These are phyloP conservation scores for Drosophila mercatorum DNA, from an alignment of 2,888 invertebrate genomes.

Conservation along the genomic window DNA sequence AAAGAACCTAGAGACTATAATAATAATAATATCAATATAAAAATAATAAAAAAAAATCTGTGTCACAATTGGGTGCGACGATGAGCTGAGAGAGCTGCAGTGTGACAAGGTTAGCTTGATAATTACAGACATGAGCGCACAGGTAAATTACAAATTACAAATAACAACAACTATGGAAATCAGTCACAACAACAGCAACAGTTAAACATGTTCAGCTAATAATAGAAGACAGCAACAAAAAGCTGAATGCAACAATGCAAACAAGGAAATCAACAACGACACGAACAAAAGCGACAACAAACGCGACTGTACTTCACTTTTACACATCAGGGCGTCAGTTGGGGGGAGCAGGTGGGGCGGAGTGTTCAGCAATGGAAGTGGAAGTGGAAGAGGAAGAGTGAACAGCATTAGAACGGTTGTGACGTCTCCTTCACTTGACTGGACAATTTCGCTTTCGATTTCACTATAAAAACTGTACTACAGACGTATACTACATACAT, in stretches of 20 bases:
- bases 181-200: slow-evolving; percentile 25
- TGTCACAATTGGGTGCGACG: slow-evolving; percentile 38
- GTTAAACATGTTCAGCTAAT: slow-evolving; percentile 55
- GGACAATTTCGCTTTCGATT: slow-evolving; percentile 66
- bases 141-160: slow-evolving; percentile 60
- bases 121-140: slow-evolving; percentile 69
- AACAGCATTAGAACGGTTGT: slow-evolving; percentile 42
- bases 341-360: not conserved
- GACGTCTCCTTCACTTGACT: slow-evolving; percentile 36
- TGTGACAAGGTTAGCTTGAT: slow-evolving; percentile 70
- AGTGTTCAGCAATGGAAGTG: not conserved
- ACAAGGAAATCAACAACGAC: slow-evolving; percentile 66
- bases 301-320: slow-evolving; percentile 66
- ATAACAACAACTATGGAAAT: slow-evolving; percentile 22
- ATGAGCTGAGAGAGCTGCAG: slow-evolving; percentile 35
- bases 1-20: slow-evolving; percentile 23
- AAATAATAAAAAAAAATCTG: slow-evolving; percentile 17
- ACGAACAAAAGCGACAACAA: slow-evolving; percentile 32
- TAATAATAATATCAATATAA: slow-evolving; percentile 34
- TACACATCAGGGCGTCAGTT: slow-evolving; percentile 1
- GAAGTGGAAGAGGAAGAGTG: slow-evolving; percentile 6
- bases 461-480: slow-evolving; percentile 60
- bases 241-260: slow-evolving; percentile 62
- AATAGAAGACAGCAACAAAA: slow-evolving; percentile 47
- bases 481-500: slow-evolving; percentile 39